These are phyloP conservation scores for Pogona vitticeps DNA, from an alignment of 2,113 vertebrate species.

Conservation along the genomic window DNA sequence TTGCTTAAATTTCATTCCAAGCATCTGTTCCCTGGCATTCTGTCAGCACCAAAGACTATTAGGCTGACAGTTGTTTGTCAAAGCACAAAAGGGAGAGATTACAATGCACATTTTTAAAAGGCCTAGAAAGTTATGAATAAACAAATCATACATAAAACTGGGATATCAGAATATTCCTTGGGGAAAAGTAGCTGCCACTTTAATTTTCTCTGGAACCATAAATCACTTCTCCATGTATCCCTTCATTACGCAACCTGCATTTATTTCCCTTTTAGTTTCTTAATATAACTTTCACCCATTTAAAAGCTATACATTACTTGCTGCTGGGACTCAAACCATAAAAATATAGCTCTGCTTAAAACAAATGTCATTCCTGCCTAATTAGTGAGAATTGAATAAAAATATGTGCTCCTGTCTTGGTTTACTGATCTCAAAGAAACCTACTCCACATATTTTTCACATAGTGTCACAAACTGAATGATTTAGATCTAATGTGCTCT, in stretches of 20 bases:
- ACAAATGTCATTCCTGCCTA: constrained; percentile 21
- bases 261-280: constrained; percentile 17
- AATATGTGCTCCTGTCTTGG: background rate
- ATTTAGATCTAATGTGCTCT: constrained; percentile 30
- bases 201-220: constrained; percentile 41
- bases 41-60: constrained; percentile 48
- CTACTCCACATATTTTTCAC: background rate
- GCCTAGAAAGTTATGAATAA: constrained; percentile 56
- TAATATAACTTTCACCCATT: constrained; percentile 28
- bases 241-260: constrained; percentile 18
- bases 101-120: constrained; percentile 46
- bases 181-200: constrained; percentile 30
- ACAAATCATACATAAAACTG: constrained; percentile 43
- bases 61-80: constrained; percentile 61
- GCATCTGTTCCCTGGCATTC: constrained; percentile 53
- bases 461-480: background rate
- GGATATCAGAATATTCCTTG: constrained; percentile 36
- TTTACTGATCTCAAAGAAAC: background rate
- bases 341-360: constrained; percentile 8
- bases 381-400: constrained; percentile 42
- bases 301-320: constrained; percentile 50
- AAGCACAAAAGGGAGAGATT: constrained; percentile 54
- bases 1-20: constrained; percentile 55
- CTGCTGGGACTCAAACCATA: constrained; percentile 3
- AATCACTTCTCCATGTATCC: constrained; percentile 9